phyloP scores from a whole-genome alignment of 1,140 invertebrate genomes.

The Pseudomyrmex cubaensis region DNA sequence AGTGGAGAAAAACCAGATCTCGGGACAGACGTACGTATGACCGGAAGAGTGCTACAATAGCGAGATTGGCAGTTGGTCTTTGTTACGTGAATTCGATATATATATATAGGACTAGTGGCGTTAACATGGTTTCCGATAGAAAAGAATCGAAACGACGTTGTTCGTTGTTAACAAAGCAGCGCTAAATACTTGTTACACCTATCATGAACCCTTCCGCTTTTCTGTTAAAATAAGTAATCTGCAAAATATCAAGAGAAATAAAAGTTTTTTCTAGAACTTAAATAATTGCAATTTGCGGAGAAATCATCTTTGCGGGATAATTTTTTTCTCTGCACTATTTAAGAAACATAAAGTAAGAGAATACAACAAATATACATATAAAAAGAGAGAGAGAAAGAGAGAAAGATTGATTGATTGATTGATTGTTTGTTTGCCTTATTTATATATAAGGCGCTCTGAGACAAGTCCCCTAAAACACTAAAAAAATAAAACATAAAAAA shows the following conservation, averaged over 20 bases:
- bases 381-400: too few relatives aligned
- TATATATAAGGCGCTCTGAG: too few relatives aligned
- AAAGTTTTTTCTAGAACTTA: not conserved
- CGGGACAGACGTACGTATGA: conserved; percentile 51
- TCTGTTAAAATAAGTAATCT: not conserved
- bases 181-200: conserved; percentile 72
- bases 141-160: conserved; percentile 23
- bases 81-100: conserved; percentile 73
- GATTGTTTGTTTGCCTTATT: too few relatives aligned
- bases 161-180: conserved; percentile 45
- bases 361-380: too few relatives aligned
- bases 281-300: too few relatives aligned
- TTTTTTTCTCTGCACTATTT: not conserved
- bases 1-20: conserved; percentile 66
- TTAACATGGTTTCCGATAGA: conserved; percentile 71
- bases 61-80: conserved; percentile 67
- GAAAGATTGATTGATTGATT: too few relatives aligned
- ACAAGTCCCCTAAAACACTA: too few relatives aligned
- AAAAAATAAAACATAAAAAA: too few relatives aligned
- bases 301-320: too few relatives aligned
- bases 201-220: conserved; percentile 47
- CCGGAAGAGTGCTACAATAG: conserved; percentile 78
- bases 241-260: conserved; percentile 14
- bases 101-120: conserved; percentile 47
- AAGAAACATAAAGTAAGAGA: too few relatives aligned